A percentile compares a stretch with the other conserved stretches of the same genome.
phyloP scores from a whole-genome alignment of 2,888 invertebrate species.

The Lasioglossum vierecki region DNA sequence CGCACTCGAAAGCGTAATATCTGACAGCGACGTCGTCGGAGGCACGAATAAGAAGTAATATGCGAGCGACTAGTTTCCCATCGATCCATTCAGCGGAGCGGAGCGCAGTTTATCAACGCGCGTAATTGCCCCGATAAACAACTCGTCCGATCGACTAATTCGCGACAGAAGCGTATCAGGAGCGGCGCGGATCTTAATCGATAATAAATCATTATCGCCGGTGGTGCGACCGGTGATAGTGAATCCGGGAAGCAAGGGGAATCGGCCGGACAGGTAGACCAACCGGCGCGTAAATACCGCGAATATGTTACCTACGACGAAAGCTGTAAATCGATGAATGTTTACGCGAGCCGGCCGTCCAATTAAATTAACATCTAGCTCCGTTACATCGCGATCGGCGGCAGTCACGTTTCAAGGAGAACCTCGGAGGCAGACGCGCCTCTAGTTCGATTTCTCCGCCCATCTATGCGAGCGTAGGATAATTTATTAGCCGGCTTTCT shows the following conservation, averaged over 20 bases:
- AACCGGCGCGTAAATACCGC: slow-evolving; percentile 28
- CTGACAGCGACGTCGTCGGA: background rate
- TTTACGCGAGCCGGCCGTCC: slow-evolving; percentile 57
- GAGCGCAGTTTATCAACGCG: slow-evolving; percentile 30
- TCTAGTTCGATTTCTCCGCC: slow-evolving; percentile 61
- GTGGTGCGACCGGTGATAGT: background rate
- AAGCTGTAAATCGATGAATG: slow-evolving; percentile 63
- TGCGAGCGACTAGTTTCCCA: slow-evolving; percentile 13
- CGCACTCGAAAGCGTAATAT: background rate
- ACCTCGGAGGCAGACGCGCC: slow-evolving; percentile 57
- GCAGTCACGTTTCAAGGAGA: slow-evolving; percentile 57
- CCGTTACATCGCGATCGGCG: slow-evolving; percentile 48
- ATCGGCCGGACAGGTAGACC: background rate
- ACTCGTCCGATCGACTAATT: slow-evolving; percentile 33
- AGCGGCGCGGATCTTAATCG: slow-evolving; percentile 25
- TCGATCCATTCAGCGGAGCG: slow-evolving; percentile 7
- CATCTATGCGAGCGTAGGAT: slow-evolving; percentile 60
- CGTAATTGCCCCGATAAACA: slow-evolving; percentile 46
- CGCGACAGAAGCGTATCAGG: slow-evolving; percentile 28
- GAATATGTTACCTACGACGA: slow-evolving; percentile 19
- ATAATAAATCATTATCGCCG: slow-evolving; percentile 48
- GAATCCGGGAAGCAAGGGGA: slow-evolving; percentile 12
- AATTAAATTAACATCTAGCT: slow-evolving; percentile 72
- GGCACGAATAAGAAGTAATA: slow-evolving; percentile 30
- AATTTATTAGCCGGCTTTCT: slow-evolving; percentile 70